Evolutionary conservation across 2,113 vertebrate genomes (phyloP), one percentile per base, ranked within the genome.

Genomic region (Chaetura pelagica): DNA sequence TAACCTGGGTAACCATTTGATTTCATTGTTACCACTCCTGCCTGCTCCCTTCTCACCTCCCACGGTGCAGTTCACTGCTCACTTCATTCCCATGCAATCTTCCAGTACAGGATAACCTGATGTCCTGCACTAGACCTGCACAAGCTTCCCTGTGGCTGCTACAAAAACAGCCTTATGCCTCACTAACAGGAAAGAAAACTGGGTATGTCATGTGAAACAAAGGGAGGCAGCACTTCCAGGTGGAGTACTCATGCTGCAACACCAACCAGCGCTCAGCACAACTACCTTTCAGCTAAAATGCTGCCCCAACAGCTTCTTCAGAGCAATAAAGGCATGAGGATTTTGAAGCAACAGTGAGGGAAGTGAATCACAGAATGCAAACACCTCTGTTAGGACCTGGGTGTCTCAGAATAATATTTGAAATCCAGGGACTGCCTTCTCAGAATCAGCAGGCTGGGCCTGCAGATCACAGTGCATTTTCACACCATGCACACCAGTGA

Each of bases 181-280:
- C 68, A 38, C 32, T 40, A 44, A 71, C 14, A 59, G 38, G 52
- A 15, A 58, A 67, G 42, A 67, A 54, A 49, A 49, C 4, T 40
- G 63, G 22, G 1, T 42, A 42, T 17, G 17, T 15, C 32, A 55
- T 16, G 6, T 38, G 34, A 68, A 68, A 72, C 24, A 3, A 14
- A 71, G 72, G 29, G 19, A 63, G 46, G 29, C 11, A 29, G 32
- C 29, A 51, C 32, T 59, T 64, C 18, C 24, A 67, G 42, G 23
- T 3, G 4, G 9, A 51, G 5, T 15, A 21, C 58, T 58, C 0
- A 0, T 15, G 42, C 46, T 67, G 54, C 44, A 57, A 30, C 6
- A 32, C 40, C 58, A 63, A 17, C 3, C 34, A 61, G 59, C 26
- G 42, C 13, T 6, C 4, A 26, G 34, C 21, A 29, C n/a, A 69